Evolutionary conservation across 2,888 invertebrate genomes (phyloP).

Genomic region (Nemoura dubitans): DNA sequence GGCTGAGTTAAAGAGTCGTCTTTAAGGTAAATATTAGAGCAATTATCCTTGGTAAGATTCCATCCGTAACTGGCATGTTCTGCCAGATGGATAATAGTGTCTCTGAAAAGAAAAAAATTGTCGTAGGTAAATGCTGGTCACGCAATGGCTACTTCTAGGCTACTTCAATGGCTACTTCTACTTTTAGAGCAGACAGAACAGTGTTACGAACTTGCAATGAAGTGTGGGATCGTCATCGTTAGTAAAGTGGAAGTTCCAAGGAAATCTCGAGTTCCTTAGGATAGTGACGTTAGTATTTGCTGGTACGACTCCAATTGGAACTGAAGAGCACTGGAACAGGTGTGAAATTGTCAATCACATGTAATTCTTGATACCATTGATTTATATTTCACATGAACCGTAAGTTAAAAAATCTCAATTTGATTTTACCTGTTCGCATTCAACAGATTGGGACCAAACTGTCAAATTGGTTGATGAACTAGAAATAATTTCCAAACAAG

Average conservation of each 20-base stretch:
- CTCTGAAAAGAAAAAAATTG: conserved; percentile 9
- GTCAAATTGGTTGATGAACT: conserved; percentile 51
- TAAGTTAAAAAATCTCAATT: not conserved
- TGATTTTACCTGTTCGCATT: conserved; percentile 53
- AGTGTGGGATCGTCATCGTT: conserved; percentile 45
- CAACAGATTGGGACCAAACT: conserved; percentile 54
- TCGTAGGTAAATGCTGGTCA: not conserved
- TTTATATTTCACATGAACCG: no score
- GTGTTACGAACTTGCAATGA: conserved; percentile 56
- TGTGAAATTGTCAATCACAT: not conserved
- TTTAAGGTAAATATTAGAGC: conserved; percentile 55
- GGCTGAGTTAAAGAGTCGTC: conserved; percentile 54
- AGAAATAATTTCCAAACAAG: conserved; percentile 57
- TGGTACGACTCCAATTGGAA: conserved; percentile 53
- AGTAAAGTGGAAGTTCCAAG: conserved; percentile 56
- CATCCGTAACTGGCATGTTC: conserved; percentile 60
- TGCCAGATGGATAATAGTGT: conserved; percentile 54
- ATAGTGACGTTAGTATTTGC: conserved; percentile 55
- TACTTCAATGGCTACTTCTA: no score
- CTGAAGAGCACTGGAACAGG: conserved; percentile 56
- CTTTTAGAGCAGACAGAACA: no score
- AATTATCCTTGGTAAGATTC: conserved; percentile 56
- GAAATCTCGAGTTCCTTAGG: conserved; percentile 56
- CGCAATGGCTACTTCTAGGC: no score
- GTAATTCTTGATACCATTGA: no score